A percentile compares a stretch with the other conserved stretches of the same genome.
phyloP scores from a whole-genome alignment of 2,888 invertebrate genomes.

The Perizoma flavofasciatum region DNA sequence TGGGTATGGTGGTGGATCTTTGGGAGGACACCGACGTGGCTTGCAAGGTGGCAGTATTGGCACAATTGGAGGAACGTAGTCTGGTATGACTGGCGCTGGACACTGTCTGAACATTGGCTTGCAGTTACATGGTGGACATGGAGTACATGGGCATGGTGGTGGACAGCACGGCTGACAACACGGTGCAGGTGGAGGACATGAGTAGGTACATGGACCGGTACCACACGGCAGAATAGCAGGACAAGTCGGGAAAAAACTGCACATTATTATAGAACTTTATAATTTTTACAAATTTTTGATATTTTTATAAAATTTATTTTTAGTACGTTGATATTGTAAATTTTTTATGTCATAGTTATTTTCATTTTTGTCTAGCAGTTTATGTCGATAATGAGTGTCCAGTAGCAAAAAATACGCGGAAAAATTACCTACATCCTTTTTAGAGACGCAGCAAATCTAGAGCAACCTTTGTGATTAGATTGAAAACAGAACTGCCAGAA shows the following conservation, averaged over 20 bases:
- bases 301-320: slow-evolving; percentile 18
- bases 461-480: not conserved
- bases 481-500: not conserved
- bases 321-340: not conserved
- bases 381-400: not conserved
- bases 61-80: slow-evolving; percentile 71
- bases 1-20: slow-evolving; percentile 54
- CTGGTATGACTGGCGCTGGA: slow-evolving; percentile 70
- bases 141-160: slow-evolving; percentile 68
- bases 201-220: slow-evolving; percentile 54
- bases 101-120: slow-evolving; percentile 64
- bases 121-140: slow-evolving; percentile 72
- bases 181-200: slow-evolving; percentile 62
- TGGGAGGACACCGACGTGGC: slow-evolving; percentile 63
- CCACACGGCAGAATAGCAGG: slow-evolving; percentile 74
- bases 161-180: slow-evolving; percentile 38
- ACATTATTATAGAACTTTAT: slow-evolving; percentile 48
- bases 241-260: slow-evolving; percentile 69
- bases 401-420: not conserved
- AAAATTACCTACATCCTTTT: not conserved
- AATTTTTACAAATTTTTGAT: slow-evolving; percentile 20
- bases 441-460: not conserved
- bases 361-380: not conserved
- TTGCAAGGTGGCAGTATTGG: slow-evolving; percentile 67
- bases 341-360: not conserved